Evolutionary conservation across 2,113 vertebrate genomes (phyloP).

Genomic region (Istiophorus platypterus): DNA sequence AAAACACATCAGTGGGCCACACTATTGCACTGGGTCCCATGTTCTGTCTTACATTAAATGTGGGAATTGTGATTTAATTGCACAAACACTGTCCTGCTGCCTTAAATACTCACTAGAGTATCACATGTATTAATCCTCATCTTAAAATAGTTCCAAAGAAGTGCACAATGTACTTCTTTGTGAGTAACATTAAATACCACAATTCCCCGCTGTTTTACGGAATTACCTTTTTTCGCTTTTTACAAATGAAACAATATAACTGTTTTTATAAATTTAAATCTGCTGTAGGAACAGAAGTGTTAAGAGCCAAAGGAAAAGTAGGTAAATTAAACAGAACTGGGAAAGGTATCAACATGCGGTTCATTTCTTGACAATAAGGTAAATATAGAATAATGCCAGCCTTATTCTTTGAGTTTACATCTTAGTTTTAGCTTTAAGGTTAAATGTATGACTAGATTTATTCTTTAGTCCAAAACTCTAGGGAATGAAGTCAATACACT

Average conservation of each 20-base stretch:
- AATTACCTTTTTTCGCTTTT: neutral
- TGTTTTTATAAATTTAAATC: neutral
- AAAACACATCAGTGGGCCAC: neutral
- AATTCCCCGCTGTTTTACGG: neutral
- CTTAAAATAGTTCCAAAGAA: neutral
- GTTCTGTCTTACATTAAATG: neutral
- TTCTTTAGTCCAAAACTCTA: neutral
- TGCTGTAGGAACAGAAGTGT: neutral
- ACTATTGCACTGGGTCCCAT: neutral
- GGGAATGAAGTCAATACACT: neutral
- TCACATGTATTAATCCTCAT: neutral
- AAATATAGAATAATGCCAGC: neutral
- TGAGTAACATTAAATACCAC: neutral
- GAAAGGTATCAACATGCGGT: too few relatives aligned
- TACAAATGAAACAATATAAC: neutral
- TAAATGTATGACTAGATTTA: neutral
- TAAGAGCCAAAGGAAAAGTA: neutral
- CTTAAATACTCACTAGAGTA: neutral
- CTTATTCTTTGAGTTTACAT: neutral
- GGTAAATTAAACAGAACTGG: neutral
- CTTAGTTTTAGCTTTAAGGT: neutral
- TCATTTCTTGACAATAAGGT: neutral
- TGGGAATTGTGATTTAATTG: constrained; percentile 2
- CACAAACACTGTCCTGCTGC: neutral
- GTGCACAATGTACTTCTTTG: neutral